Conservation (phyloP, 2,888 invertebrate genomes). For the Spisula solida region DNA sequence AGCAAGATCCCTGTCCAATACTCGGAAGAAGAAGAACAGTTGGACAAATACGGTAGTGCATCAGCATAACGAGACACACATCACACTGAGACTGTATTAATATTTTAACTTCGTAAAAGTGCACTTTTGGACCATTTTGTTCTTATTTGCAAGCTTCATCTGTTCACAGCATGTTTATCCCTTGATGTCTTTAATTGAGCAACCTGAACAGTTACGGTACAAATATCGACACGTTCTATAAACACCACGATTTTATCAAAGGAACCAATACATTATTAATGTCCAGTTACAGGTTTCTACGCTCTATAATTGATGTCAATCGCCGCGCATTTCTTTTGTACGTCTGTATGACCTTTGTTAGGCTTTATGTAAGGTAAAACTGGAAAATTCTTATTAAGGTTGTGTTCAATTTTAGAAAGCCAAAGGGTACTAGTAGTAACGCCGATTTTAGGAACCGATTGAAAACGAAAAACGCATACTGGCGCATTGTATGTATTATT, state of each 20-base stretch:
- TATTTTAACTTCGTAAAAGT: not conserved
- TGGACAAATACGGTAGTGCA: not conserved
- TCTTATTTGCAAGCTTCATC: not conserved
- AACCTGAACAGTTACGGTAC: not conserved
- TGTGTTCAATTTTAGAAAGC: no score
- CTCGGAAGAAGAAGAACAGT: not conserved
- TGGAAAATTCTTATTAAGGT: no score
- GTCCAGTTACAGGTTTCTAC: not conserved
- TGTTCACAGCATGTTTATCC: not conserved
- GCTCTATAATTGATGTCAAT: no score
- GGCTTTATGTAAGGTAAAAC: no score
- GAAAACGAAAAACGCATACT: no score
- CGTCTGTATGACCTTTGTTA: no score
- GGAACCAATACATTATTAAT: slow-evolving; percentile 3
- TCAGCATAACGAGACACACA: not conserved
- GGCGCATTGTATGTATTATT: no score
- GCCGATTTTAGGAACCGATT: no score
- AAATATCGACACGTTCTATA: slow-evolving; percentile 5
- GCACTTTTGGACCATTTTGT: not conserved
- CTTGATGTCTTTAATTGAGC: not conserved
- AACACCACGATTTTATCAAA: not conserved
- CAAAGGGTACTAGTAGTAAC: no score
- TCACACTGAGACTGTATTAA: not conserved
- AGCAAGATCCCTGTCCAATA: no score
- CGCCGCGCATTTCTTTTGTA: no score